Conservation (phyloP, 2,888 invertebrate genomes). For the Dynastes tityus region DNA sequence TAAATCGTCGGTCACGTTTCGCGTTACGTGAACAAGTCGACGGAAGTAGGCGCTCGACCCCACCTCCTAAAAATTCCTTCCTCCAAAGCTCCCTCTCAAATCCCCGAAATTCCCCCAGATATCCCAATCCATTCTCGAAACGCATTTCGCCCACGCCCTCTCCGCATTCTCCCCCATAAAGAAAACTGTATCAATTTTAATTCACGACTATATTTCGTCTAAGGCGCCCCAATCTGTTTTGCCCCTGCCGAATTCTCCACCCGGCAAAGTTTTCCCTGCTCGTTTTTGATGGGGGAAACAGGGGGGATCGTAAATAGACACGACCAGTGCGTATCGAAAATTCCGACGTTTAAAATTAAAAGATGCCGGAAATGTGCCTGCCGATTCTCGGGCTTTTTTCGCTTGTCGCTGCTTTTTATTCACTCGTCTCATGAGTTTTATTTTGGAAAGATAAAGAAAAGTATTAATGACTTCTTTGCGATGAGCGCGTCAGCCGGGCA, state of each 20-base stretch:
- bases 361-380: slow-evolving; percentile 10
- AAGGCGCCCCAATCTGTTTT: slow-evolving; percentile 4
- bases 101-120: not conserved
- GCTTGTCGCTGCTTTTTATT: not conserved
- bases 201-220: slow-evolving; percentile 31
- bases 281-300: not conserved
- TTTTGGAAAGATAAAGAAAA: slow-evolving; percentile 5
- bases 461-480: slow-evolving; percentile 25
- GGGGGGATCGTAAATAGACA: not conserved
- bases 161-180: not conserved
- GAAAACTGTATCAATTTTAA: slow-evolving; percentile 36
- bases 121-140: not conserved
- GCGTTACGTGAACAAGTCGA: slow-evolving; percentile 34
- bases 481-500: not conserved
- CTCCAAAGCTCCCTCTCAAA: not conserved
- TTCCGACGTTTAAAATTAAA: slow-evolving; percentile 35
- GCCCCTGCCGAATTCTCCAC: not conserved
- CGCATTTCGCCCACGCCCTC: not conserved
- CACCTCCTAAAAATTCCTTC: not conserved
- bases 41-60: slow-evolving; percentile 11
- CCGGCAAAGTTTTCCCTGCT: not conserved
- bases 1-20: slow-evolving; percentile 40
- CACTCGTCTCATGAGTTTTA: not conserved
- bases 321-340: slow-evolving; percentile 22
- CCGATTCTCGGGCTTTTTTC: not conserved